These are phyloP conservation scores for Aphelenchoides avenae DNA, from an alignment of 1,140 invertebrate species.

Conservation along the genomic window DNA sequence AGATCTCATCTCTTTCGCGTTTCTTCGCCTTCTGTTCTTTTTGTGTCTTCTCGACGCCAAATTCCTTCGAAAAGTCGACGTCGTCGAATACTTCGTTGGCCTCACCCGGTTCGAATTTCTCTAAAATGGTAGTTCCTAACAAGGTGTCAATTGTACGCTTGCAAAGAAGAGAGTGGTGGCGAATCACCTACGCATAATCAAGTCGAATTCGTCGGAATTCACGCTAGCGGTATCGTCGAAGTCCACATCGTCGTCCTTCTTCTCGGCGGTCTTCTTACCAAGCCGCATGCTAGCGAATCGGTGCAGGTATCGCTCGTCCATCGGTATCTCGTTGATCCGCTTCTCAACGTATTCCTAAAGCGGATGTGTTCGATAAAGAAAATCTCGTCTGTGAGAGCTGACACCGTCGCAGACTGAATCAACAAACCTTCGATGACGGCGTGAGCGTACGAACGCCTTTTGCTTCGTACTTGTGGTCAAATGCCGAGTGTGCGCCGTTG, in stretches of 20 bases:
- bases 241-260: conserved; percentile 59
- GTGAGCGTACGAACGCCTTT: conserved; percentile 18
- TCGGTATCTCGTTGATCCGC: conserved; percentile 70
- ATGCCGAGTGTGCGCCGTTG: conserved; percentile 5
- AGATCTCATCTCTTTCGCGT: conserved; percentile 6
- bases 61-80: conserved; percentile 33
- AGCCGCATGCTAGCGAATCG: conserved; percentile 49
- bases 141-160: too few relatives aligned
- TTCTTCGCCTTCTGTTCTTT: conserved; percentile 1
- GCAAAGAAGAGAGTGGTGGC: conserved; percentile 4
- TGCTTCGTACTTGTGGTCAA: conserved; percentile 27
- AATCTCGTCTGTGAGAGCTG: not conserved
- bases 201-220: conserved; percentile 78
- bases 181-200: conserved; percentile 55
- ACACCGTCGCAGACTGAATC: conserved; percentile 1
- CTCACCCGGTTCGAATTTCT: conserved; percentile 37
- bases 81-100: conserved; percentile 31
- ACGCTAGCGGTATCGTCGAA: conserved; percentile 75
- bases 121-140: too few relatives aligned
- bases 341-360: conserved; percentile 68
- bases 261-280: conserved; percentile 15
- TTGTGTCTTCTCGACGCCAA: conserved; percentile 24
- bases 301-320: conserved; percentile 77
- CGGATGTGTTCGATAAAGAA: not conserved
- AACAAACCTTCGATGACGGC: conserved; percentile 39